These are phyloP conservation scores for Hyphantria cunea DNA, from an alignment of 1,140 invertebrate species.

Conservation along the genomic window DNA sequence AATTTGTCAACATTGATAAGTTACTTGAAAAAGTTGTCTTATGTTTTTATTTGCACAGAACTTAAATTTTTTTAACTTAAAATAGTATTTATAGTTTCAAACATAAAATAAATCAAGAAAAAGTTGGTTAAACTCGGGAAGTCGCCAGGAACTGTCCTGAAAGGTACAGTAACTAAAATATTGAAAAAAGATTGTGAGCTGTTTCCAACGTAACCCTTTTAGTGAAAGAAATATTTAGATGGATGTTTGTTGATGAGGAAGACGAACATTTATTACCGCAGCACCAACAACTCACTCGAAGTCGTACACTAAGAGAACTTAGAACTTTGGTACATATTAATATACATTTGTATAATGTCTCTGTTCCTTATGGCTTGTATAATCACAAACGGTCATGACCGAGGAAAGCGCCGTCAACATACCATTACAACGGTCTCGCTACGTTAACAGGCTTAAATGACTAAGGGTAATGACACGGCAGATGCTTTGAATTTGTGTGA, in stretches of 20 bases:
- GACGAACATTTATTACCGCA: conserved; percentile 1
- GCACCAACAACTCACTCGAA: neutral
- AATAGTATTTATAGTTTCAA: conserved; percentile 41
- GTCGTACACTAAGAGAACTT: neutral
- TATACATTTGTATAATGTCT: conserved; percentile 18
- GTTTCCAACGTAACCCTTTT: too few species aligned
- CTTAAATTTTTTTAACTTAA: too few species aligned
- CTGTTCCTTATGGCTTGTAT: conserved; percentile 17
- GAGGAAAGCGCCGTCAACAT: conserved; percentile 54
- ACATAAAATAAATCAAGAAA: too few species aligned
- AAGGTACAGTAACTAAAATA: conserved; percentile 28
- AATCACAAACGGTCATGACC: conserved; percentile 60
- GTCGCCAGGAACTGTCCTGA: conserved; percentile 39
- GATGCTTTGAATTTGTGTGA: conserved; percentile 68
- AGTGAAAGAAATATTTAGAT: conserved; percentile 23
- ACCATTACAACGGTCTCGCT: conserved; percentile 58
- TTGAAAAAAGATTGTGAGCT: too few species aligned
- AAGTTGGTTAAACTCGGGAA: conserved; percentile 57
- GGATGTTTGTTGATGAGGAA: conserved; percentile 3
- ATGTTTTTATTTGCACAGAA: too few species aligned
- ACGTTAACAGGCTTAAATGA: conserved; percentile 72
- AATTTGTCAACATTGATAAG: too few species aligned
- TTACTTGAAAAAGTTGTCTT: too few species aligned
- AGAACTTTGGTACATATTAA: conserved; percentile 2
- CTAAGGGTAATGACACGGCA: conserved; percentile 71